A percentile compares a stretch with the other conserved stretches of the same genome.
These are phyloP conservation scores for Folsomia candida DNA, from an alignment of 2,888 invertebrate species.

Conservation along the genomic window DNA sequence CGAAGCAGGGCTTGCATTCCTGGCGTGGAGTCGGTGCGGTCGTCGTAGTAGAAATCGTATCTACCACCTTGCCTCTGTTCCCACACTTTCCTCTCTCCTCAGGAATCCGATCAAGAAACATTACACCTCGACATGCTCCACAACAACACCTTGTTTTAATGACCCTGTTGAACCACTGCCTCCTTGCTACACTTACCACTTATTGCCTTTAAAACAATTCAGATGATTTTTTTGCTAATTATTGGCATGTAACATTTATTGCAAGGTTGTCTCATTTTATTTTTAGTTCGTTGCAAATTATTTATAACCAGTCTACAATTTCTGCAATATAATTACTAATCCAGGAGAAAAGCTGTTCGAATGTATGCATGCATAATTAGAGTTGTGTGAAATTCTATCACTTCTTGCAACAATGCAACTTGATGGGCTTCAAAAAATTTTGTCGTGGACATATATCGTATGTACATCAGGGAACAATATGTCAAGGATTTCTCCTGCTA, in stretches of 20 bases:
- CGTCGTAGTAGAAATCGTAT: slow-evolving; percentile 30
- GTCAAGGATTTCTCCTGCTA: too few species aligned
- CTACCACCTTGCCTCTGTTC: slow-evolving; percentile 45
- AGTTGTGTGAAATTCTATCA: too few species aligned
- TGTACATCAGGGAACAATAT: too few species aligned
- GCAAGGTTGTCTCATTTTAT: too few species aligned
- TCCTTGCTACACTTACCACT: neutral
- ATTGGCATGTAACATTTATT: neutral
- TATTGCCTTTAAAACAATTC: neutral
- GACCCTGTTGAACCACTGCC: neutral
- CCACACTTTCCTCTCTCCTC: slow-evolving; percentile 39
- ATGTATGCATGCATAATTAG: too few species aligned
- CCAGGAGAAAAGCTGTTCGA: too few species aligned
- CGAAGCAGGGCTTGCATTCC: slow-evolving; percentile 3
- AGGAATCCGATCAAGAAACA: neutral
- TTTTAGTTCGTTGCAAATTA: too few species aligned
- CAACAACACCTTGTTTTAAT: neutral
- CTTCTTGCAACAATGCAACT: too few species aligned
- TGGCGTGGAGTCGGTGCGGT: slow-evolving; percentile 15
- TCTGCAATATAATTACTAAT: too few species aligned
- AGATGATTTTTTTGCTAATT: neutral
- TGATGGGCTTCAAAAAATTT: too few species aligned
- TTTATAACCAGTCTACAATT: too few species aligned
- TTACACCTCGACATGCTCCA: neutral
- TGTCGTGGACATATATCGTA: too few species aligned